These are phyloP conservation scores for Drosophila emarginata DNA, from an alignment of 2,888 invertebrate genomes.

Conservation along the genomic window DNA sequence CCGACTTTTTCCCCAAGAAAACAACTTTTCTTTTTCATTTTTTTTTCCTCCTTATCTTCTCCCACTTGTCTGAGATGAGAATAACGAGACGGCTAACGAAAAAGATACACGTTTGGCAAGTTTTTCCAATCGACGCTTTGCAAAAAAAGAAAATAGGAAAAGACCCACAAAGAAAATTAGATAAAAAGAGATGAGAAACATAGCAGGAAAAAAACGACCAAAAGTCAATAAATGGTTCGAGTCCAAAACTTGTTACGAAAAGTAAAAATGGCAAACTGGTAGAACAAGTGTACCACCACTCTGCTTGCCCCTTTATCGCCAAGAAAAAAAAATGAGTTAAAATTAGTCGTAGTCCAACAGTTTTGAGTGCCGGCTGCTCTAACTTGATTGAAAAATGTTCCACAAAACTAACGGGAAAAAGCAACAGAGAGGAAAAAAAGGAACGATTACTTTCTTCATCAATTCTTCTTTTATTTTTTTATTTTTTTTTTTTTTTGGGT, in stretches of 20 bases:
- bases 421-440: not conserved
- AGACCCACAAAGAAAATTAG: conserved; percentile 3
- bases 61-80: conserved; percentile 5
- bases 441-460: not conserved
- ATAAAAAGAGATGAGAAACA: not conserved
- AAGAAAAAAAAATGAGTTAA: conserved; percentile 20
- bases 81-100: not conserved
- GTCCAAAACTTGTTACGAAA: conserved; percentile 13
- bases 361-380: conserved; percentile 14
- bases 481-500: conserved; percentile 7
- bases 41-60: conserved; percentile 14
- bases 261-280: conserved; percentile 38
- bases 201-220: not conserved
- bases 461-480: not conserved
- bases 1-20: conserved; percentile 58
- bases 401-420: not conserved
- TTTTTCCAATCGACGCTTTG: conserved; percentile 45
- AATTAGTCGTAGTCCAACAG: conserved; percentile 15
- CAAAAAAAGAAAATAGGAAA: not conserved
- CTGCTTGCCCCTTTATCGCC: not conserved
- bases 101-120: conserved; percentile 28
- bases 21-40: conserved; percentile 65
- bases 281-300: not conserved
- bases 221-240: conserved; percentile 18
- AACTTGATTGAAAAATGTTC: conserved; percentile 16